These are phyloP conservation scores for Trogon surrucura DNA, from an alignment of 2,113 vertebrate genomes.

Conservation along the genomic window DNA sequence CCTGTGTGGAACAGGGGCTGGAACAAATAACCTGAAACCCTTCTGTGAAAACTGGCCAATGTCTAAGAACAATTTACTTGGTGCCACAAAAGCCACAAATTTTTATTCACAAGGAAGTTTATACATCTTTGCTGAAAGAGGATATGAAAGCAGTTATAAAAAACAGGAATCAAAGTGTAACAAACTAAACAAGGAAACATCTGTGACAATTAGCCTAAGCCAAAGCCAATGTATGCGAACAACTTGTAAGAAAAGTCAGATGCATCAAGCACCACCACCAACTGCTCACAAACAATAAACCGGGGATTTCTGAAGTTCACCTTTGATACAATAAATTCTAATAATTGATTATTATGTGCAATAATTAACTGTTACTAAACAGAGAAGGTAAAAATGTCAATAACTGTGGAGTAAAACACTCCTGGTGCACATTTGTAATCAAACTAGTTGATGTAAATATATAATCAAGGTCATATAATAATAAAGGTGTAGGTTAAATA, in stretches of 20 bases:
- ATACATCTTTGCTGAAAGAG: constrained; percentile 32
- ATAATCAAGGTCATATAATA: not conserved
- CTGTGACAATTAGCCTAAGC: constrained; percentile 8
- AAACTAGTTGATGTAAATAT: constrained; percentile 17
- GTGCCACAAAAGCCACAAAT: not conserved
- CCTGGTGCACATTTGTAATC: not conserved
- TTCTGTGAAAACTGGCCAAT: not conserved
- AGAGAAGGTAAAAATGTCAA: constrained; percentile 30
- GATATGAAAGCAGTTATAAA: constrained; percentile 54
- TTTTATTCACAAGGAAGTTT: constrained; percentile 23
- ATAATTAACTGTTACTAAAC: constrained; percentile 39
- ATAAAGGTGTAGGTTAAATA: not conserved
- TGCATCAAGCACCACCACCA: not conserved
- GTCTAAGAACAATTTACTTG: not conserved
- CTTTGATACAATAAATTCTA: constrained; percentile 36
- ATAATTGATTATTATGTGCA: constrained; percentile 39
- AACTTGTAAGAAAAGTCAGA: not conserved
- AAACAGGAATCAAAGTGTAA: constrained; percentile 51
- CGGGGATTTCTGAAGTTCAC: constrained; percentile 2
- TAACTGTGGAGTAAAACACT: not conserved
- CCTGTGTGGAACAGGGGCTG: not conserved
- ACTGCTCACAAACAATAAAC: not conserved
- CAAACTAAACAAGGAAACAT: constrained; percentile 60
- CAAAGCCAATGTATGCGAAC: not conserved
- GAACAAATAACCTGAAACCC: not conserved